phyloP scores from a whole-genome alignment of 2,113 vertebrate genomes.

The Myanophis thanlyinensis region DNA sequence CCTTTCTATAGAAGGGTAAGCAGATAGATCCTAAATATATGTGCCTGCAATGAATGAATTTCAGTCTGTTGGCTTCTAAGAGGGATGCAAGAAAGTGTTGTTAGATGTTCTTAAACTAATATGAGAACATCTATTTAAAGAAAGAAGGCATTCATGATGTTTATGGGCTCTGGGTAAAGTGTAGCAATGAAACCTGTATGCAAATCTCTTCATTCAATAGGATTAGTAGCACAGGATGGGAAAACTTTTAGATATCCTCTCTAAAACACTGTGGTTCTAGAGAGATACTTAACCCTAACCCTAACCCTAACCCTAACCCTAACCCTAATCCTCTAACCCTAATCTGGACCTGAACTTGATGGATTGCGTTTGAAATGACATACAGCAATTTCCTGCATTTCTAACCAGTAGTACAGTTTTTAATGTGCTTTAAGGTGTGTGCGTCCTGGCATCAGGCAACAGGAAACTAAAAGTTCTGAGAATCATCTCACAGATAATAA shows the following conservation, averaged over 20 bases:
- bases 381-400: neutral
- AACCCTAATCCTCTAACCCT: neutral
- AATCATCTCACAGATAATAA: neutral
- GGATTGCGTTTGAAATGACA: neutral
- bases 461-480: neutral
- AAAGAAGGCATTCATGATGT: neutral
- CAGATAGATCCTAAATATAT: neutral
- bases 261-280: neutral
- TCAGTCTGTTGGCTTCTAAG: neutral
- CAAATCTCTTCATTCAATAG: neutral
- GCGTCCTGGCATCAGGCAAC: neutral
- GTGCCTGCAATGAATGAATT: neutral
- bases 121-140: neutral
- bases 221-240: neutral
- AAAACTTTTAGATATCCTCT: neutral
- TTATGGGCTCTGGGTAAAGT: neutral
- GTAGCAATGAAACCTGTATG: neutral
- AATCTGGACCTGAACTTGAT: neutral
- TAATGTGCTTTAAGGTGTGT: neutral
- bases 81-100: neutral
- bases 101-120: neutral
- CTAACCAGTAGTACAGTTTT: neutral
- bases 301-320: no score
- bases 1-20: neutral
- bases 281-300: neutral